Conservation (phyloP, 2,113 vertebrate species). For the Triplophysa rosa region DNA sequence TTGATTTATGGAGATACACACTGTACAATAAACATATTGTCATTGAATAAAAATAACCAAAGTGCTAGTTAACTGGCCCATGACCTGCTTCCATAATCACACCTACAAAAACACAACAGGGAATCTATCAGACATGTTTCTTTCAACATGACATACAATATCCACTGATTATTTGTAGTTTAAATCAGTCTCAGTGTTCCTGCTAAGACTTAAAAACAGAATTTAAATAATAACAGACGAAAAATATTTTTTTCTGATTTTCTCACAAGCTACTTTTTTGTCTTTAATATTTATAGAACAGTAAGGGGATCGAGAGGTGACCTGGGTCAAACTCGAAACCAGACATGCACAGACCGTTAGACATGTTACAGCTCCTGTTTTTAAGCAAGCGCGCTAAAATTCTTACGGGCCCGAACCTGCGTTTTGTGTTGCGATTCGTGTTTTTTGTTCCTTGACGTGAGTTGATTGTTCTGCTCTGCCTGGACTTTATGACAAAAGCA, state of each 20-base stretch:
- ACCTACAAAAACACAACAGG: background rate
- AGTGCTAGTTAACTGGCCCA: background rate
- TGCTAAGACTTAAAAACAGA: too few species aligned
- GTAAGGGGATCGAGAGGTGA: too few species aligned
- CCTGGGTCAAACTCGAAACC: too few species aligned
- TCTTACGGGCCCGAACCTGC: background rate
- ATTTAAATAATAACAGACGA: too few species aligned
- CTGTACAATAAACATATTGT: background rate
- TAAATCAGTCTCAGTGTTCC: too few species aligned
- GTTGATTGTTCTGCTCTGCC: background rate
- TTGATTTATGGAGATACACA: slow-evolving; percentile 19
- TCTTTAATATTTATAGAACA: too few species aligned
- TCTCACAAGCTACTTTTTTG: too few species aligned
- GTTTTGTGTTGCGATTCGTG: background rate
- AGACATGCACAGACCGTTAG: too few species aligned
- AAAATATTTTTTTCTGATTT: too few species aligned
- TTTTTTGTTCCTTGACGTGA: slow-evolving; percentile 13
- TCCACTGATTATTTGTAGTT: background rate
- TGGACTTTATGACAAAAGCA: slow-evolving; percentile 18
- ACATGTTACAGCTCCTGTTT: background rate
- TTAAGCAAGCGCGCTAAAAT: background rate
- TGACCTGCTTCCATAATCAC: background rate
- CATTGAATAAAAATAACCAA: background rate
- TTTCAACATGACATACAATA: background rate
- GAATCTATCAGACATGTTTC: background rate